phyloP scores from a whole-genome alignment of 1,140 invertebrate genomes.

The Mizuhopecten yessoensis region DNA sequence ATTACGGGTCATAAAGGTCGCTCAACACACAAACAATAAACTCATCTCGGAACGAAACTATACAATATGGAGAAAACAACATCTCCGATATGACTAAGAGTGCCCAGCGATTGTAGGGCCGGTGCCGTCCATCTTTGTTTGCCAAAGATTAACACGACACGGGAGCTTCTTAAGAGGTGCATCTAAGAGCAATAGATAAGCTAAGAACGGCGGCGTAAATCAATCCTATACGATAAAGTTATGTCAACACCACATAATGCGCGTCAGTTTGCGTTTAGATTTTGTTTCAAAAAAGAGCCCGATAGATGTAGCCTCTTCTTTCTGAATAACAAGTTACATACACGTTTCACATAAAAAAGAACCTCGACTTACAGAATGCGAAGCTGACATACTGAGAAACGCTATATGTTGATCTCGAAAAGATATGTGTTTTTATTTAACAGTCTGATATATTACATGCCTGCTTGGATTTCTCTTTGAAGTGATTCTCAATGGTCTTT shows the following conservation, averaged over 20 bases:
- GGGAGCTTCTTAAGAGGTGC: neutral
- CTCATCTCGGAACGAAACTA: neutral
- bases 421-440: neutral
- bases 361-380: neutral
- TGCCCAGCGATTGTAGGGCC: neutral
- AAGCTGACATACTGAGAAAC: neutral
- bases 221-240: neutral
- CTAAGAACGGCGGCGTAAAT: conserved; percentile 7
- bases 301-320: neutral
- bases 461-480: neutral
- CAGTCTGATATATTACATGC: conserved; percentile 6
- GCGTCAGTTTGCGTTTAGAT: neutral
- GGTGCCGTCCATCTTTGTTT: neutral
- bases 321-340: neutral
- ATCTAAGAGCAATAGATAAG: neutral
- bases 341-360: neutral
- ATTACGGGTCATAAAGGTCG: conserved; percentile 2
- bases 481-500: neutral
- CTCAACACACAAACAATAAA: neutral
- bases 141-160: neutral
- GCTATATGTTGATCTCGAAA: neutral
- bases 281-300: neutral
- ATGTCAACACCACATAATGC: conserved; percentile 15
- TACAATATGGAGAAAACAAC: neutral
- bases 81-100: neutral